These are phyloP conservation scores for Agrotis ipsilon DNA, from an alignment of 2,888 invertebrate species.

Conservation along the genomic window DNA sequence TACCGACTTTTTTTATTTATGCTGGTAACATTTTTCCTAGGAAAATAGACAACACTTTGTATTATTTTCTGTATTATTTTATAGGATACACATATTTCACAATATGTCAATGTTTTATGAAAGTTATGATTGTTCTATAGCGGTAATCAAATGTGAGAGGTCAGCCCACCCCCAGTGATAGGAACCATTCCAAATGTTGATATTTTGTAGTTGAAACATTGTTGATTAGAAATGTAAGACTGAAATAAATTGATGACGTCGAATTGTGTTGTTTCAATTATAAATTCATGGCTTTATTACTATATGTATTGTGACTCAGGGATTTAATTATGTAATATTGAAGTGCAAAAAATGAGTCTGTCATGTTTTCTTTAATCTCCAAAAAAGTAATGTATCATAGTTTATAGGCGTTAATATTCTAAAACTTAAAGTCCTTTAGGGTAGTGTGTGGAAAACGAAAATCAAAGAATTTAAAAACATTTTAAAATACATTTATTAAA, in stretches of 20 bases:
- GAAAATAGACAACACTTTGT: no score
- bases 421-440: no score
- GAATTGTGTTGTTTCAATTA: constrained; percentile 33
- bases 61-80: neutral
- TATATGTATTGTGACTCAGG: no score
- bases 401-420: no score
- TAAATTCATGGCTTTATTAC: no score
- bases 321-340: no score
- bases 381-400: no score
- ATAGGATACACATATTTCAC: neutral
- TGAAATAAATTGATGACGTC: constrained; percentile 80
- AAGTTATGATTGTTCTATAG: neutral
- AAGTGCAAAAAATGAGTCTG: no score
- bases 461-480: neutral
- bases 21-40: no score
- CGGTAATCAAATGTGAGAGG: constrained; percentile 1
- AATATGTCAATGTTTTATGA: constrained; percentile 1
- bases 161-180: constrained; percentile 61
- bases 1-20: no score
- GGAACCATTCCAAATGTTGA: constrained; percentile 77
- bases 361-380: no score
- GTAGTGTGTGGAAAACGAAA: no score
- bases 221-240: constrained; percentile 88
- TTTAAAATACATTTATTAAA: constrained; percentile 30
- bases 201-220: constrained; percentile 82